Base-by-base conservation (phyloP, 2,797 vertebrate species). In the Sphenopsis melanotis region DNA sequence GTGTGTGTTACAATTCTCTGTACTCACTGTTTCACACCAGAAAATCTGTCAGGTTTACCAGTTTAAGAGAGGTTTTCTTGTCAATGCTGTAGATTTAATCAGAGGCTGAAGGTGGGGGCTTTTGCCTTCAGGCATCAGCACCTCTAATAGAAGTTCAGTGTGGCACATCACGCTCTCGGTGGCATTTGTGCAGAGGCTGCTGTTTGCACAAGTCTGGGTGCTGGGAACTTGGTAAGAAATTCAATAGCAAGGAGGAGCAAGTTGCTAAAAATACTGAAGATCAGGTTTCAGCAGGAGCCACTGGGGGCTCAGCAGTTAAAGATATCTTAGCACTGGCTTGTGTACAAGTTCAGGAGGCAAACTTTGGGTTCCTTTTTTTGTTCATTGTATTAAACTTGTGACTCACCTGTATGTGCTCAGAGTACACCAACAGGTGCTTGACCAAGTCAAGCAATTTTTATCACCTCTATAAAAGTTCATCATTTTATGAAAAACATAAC, bases 211-310 rank as follows among this genome's bases (percentile, higher is more conserved):
- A 71, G 46, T 13, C 80, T 47, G 1, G 65, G 4, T 82, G 61
- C 56, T 68, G n/a, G 60, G 75, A 93, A 89, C 60, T 92, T 39
- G 72, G 68, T 75, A 34, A 74, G 87, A 95, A 94, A 93, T 93
- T 83, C 95, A 87, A 85, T 87, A 93, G 60, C 50, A 22, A 92
- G 93, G 89, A 95, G 69, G 68, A 92, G 75, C 71, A 70, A 44
- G 94, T 66, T 95, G 56, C 90, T 96, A 93, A 93, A 95, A 96
- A 94, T 89, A 94, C 68, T 39, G 42, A 56, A 64, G 88, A 70
- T 85, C 59, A 66, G 50, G 69, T 93, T 85, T 24, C 61, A 56
- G 76, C 47, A 69, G 86, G 42, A 78, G 84, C 69, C 91, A 55
- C 87, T 59, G 61, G 57, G 47, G 59, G 56, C 82, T 91, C 72